These are phyloP conservation scores for Drosophila miranda DNA, from an alignment of 1,140 invertebrate species.

Conservation along the genomic window DNA sequence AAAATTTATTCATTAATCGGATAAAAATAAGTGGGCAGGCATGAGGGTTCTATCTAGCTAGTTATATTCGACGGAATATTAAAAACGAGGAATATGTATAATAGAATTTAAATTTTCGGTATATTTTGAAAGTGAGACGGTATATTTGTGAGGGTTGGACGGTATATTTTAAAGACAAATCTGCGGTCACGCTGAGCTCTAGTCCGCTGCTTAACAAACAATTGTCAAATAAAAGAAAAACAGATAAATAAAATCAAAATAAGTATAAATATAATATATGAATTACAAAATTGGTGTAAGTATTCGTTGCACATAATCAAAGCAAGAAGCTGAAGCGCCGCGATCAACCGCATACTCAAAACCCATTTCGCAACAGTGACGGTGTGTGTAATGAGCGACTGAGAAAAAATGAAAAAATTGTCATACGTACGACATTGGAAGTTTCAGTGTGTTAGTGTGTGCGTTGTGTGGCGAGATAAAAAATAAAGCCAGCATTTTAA, in stretches of 20 bases:
- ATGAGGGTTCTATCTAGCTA: too few species aligned
- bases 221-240: constrained; percentile 35
- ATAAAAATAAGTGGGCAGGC: too few species aligned
- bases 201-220: constrained; percentile 54
- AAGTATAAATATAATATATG: constrained; percentile 43
- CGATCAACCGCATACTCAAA: background rate
- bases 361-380: constrained; percentile 36
- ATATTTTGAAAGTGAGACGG: too few species aligned
- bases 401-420: constrained; percentile 54
- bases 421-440: constrained; percentile 42
- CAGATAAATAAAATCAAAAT: constrained; percentile 44
- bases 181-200: constrained; percentile 12
- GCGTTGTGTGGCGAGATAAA: constrained; percentile 49
- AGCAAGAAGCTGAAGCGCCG: constrained; percentile 2
- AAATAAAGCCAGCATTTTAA: constrained; percentile 33
- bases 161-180: too few species aligned
- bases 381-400: constrained; percentile 52
- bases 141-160: too few species aligned
- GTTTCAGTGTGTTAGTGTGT: constrained; percentile 56
- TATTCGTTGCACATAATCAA: constrained; percentile 47
- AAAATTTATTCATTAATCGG: too few species aligned
- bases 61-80: too few species aligned
- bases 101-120: too few species aligned
- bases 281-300: constrained; percentile 55
- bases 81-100: too few species aligned